A percentile compares a stretch with the other conserved stretches of the same genome.
phyloP scores from a whole-genome alignment of 2,888 invertebrate genomes.

The Dione vanillae region DNA sequence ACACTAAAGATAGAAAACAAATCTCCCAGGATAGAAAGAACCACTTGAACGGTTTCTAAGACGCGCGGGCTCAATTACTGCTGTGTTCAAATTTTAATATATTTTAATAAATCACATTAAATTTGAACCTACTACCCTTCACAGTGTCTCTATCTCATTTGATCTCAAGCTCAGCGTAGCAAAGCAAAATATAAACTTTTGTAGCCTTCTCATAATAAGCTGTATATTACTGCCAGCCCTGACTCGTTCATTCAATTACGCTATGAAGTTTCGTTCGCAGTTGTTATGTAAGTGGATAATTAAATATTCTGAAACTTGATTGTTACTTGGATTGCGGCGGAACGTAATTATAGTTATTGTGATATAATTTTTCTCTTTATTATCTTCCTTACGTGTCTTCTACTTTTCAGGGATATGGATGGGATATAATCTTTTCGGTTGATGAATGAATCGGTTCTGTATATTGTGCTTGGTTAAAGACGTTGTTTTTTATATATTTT shows the following conservation, averaged over 20 bases:
- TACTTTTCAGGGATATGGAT: neutral
- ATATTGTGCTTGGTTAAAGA: no score
- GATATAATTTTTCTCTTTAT: constrained; percentile 24
- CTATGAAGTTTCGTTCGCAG: constrained; percentile 40
- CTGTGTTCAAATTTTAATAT: no score
- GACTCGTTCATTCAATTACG: constrained; percentile 39
- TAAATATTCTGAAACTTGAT: constrained; percentile 44
- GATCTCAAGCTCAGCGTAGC: neutral
- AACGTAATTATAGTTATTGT: constrained; percentile 37
- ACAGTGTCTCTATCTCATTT: no score
- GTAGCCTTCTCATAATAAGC: constrained; percentile 20
- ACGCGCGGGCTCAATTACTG: no score
- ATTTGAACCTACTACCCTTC: no score
- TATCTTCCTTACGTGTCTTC: neutral
- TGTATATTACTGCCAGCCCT: constrained; percentile 30
- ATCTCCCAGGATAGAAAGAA: no score
- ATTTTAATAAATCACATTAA: no score
- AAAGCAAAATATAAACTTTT: neutral
- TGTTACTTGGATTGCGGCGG: constrained; percentile 42
- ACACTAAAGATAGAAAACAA: no score
- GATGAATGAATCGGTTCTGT: no score
- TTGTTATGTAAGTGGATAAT: constrained; percentile 45
- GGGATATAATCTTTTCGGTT: no score
- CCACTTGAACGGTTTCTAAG: no score
- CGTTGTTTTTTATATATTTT: no score